Conservation (phyloP, 2,797 vertebrate genomes). For the Echiichthys vipera region DNA sequence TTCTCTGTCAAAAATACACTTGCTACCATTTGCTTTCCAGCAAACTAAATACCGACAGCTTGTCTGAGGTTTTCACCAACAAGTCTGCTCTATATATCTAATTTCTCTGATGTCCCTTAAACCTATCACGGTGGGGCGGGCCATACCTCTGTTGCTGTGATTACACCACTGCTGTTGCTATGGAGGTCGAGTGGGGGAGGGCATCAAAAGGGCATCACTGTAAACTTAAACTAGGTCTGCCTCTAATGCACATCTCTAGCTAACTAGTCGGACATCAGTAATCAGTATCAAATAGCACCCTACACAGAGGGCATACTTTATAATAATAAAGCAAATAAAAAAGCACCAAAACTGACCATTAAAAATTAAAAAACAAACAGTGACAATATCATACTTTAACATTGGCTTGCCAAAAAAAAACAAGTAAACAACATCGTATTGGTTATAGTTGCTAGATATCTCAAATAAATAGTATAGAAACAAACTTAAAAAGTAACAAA, state of each 20-base stretch:
- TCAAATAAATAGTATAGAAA: constrained; percentile 79
- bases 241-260: constrained; percentile 79
- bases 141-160: constrained; percentile 37
- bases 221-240: constrained; percentile 77
- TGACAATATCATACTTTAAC: constrained; percentile 79
- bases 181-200: constrained; percentile 34
- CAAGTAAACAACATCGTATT: constrained; percentile 79
- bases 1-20: constrained; percentile 81
- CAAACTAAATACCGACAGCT: constrained; percentile 73
- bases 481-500: constrained; percentile 82
- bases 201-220: constrained; percentile 65
- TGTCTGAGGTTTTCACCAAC: constrained; percentile 43
- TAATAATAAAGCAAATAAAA: constrained; percentile 78
- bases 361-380: constrained; percentile 76
- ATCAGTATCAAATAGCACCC: constrained; percentile 84
- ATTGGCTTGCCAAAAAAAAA: constrained; percentile 84
- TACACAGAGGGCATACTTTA: constrained; percentile 78
- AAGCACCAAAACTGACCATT: constrained; percentile 80
- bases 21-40: constrained; percentile 80
- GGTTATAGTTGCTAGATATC: constrained; percentile 84
- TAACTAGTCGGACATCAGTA: constrained; percentile 82
- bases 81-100: constrained; percentile 67
- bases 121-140: constrained; percentile 36
- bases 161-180: constrained; percentile 44
- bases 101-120: constrained; percentile 58